A percentile compares a stretch with the other conserved stretches of the same genome.
Evolutionary conservation across 2,797 vertebrate species (phyloP).

Genomic region (Enteromius thamalakanensis): DNA sequence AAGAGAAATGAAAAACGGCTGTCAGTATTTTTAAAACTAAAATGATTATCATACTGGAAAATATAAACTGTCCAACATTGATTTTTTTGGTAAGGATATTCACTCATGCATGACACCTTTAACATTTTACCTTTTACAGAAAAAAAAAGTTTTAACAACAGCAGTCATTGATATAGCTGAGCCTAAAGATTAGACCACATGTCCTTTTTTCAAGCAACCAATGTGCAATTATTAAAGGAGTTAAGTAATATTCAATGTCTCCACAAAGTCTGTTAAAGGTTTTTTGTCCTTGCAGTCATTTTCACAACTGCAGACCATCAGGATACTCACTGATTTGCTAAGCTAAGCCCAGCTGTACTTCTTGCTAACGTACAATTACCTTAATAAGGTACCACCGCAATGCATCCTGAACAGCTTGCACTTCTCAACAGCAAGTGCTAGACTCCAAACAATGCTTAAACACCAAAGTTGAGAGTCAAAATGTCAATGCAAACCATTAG

Average conservation of each 20-base stretch:
- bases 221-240: constrained; percentile 64
- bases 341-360: constrained; percentile 28
- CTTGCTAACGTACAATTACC: constrained; percentile 36
- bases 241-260: constrained; percentile 54
- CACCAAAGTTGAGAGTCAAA: constrained; percentile 19
- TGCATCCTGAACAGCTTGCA: constrained; percentile 58
- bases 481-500: constrained; percentile 19
- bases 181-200: constrained; percentile 56
- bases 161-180: constrained; percentile 48
- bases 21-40: neutral
- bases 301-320: constrained; percentile 28
- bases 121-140: constrained; percentile 22
- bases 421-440: constrained; percentile 22
- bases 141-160: constrained; percentile 35
- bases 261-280: constrained; percentile 57
- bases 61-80: constrained; percentile 2
- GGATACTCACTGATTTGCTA: constrained; percentile 33
- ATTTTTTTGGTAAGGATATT: neutral
- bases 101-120: constrained; percentile 18
- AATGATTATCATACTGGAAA: neutral
- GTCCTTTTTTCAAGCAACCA: constrained; percentile 51
- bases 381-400: constrained; percentile 66
- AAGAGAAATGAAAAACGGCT: neutral
- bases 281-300: constrained; percentile 66
- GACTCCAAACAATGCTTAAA: constrained; percentile 6